Base-by-base conservation (phyloP, 2,888 invertebrate genomes). In the Phalera bucephala region DNA sequence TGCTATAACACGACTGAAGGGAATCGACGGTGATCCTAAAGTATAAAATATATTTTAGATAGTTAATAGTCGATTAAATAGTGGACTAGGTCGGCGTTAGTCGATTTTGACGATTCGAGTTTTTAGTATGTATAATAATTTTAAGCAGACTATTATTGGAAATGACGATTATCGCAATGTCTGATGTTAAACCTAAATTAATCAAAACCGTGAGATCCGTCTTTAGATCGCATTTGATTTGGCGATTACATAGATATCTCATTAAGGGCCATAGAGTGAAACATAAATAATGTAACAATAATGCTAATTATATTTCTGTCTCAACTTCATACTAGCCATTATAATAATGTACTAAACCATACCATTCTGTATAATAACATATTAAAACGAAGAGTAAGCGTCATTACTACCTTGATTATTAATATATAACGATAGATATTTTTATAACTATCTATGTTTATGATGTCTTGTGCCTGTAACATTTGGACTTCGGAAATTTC, bases 1-100 rank as follows among this genome's bases (percentile, higher is more conserved):
- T 49, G 63, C 63, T 64, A 60, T 51, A 58, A 64, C 68, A 67
- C 61, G 84, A 82, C 82, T 82, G 80, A 81, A 53, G 49, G 56
- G 61, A 72, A 71, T 67, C 65, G 59, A 64, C 60, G 68, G 74
- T 79, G 79, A 79, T 79, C 69, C 43, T 72, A 71, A 64, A 59
- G 55, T 69, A 27, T 59, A 53, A 55, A 54, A 42, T 54, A 49
- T 53, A 48, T 43, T 52, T 57, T 54, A 58, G 56, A 42, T 59
- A 58, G 55, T 46, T 33, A 33, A 26, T 52, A 53, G 45, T 32
- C 29, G 38, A 37, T 27, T 40, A 36, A 31, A 8, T 12, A 2
- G 9, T 7, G 1, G 9, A 27, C 12, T 26, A 13, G 1, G 13
- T 1, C 8, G 2, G 5, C 6, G 14, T 28, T 28, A 15, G 9